Evolutionary conservation across 53 echinoderm and acorn worm genomes (phyloP).

Genomic region (Antedon mediterranea): DNA sequence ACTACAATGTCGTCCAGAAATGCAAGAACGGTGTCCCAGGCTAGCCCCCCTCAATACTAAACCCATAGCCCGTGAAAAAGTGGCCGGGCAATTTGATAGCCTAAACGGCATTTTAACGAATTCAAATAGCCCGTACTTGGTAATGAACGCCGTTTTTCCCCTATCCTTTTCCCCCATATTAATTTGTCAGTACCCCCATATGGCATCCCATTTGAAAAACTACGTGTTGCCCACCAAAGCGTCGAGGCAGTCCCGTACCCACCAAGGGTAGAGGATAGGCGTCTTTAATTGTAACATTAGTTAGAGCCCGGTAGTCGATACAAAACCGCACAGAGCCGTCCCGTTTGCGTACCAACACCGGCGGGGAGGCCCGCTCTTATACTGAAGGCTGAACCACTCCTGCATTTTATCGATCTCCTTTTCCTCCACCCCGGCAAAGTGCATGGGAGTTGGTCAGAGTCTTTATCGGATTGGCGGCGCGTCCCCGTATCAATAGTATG

Average conservation of each 20-base stretch:
- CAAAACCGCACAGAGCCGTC: constrained; percentile 32
- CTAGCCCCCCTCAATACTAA: not conserved
- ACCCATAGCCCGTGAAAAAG: not conserved
- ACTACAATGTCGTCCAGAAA: not conserved
- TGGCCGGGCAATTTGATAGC: not conserved
- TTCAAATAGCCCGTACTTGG: constrained; percentile 25
- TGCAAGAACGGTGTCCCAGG: not conserved
- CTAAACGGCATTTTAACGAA: not conserved
- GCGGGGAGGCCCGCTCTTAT: no score
- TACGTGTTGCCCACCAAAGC: not conserved
- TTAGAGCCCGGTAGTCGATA: constrained; percentile 37
- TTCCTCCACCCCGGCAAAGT: constrained; percentile 20
- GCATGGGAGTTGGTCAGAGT: constrained; percentile 16
- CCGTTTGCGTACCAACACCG: constrained; percentile 10
- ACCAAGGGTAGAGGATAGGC: constrained; percentile 52
- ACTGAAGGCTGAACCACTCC: constrained; percentile 33
- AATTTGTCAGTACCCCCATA: not conserved
- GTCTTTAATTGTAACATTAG: constrained; percentile 29
- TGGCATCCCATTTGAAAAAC: not conserved
- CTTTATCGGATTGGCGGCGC: constrained; percentile 15
- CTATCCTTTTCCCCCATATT: constrained; percentile 3
- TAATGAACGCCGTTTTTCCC: constrained; percentile 41
- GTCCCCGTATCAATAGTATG: constrained; percentile 18
- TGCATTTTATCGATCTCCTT: constrained; percentile 20
- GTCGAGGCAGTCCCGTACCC: constrained; percentile 7